Conservation (phyloP, 2,888 invertebrate species). For the Phalera bucephala region DNA sequence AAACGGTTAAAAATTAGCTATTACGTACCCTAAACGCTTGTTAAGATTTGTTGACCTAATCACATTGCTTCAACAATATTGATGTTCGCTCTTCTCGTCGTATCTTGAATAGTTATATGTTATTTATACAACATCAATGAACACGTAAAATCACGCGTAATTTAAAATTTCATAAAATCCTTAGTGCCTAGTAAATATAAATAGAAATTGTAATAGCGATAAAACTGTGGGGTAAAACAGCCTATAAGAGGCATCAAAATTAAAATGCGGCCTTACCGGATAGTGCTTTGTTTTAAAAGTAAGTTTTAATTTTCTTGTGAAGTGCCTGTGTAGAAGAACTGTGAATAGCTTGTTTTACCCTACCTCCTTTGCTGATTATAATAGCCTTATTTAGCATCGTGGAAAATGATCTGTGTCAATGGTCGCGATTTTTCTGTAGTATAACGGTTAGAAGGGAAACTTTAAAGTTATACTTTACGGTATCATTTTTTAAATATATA, state of each 20-base stretch:
- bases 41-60: no score
- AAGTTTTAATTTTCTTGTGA: neutral
- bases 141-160: no score
- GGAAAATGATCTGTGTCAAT: neutral
- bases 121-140: no score
- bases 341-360: neutral
- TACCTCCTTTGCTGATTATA: neutral
- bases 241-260: neutral
- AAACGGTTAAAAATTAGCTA: no score
- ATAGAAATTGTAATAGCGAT: neutral
- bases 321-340: neutral
- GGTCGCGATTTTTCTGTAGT: neutral
- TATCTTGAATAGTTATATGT: no score
- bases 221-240: neutral
- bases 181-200: neutral
- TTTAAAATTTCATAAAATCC: no score
- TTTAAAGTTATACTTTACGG: neutral
- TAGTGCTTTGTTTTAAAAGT: neutral
- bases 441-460: neutral
- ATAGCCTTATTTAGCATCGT: neutral
- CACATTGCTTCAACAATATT: no score
- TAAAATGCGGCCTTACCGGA: neutral
- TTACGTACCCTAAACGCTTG: no score
- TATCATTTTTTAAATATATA: constrained; percentile 28
- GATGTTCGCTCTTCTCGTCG: no score